A percentile compares a stretch with the other conserved stretches of the same genome.
phyloP scores from a whole-genome alignment of 64 coral and sea anemone species.

The Platygyra sinensis region DNA sequence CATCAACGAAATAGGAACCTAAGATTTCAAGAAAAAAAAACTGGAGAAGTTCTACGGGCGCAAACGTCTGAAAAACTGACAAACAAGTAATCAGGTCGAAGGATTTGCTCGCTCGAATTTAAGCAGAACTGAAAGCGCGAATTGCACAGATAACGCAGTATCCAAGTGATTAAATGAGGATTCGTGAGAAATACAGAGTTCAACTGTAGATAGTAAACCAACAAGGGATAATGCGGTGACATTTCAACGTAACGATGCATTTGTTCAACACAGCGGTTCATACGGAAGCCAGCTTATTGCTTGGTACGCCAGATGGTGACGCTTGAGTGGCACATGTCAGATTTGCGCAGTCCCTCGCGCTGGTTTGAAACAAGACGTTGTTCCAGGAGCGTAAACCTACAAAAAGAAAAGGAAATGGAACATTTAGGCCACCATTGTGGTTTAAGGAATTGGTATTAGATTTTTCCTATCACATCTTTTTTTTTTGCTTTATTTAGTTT shows the following conservation, averaged over 20 bases:
- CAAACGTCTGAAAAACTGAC: too few species aligned
- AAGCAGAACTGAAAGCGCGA: too few species aligned
- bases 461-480: too few species aligned
- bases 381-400: conserved; percentile 9
- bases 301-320: conserved; percentile 35
- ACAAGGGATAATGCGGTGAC: neutral
- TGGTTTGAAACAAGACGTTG: neutral
- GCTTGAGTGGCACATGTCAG: conserved; percentile 36
- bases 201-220: neutral
- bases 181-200: neutral
- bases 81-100: too few species aligned
- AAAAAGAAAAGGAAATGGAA: neutral
- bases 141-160: too few species aligned
- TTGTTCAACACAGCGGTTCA: neutral
- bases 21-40: too few species aligned
- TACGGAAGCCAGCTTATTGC: neutral
- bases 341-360: conserved; percentile 20
- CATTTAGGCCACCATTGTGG: neutral
- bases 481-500: too few species aligned
- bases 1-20: too few species aligned
- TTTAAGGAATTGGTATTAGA: too few species aligned
- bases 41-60: too few species aligned
- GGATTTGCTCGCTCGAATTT: too few species aligned
- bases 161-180: too few species aligned
- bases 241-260: neutral